Percentiles rank a stretch among this genome's conserved stretches.
These are phyloP conservation scores for Siderastrea siderea DNA, from an alignment of 92 coral and sea anemone species.

Conservation along the genomic window DNA sequence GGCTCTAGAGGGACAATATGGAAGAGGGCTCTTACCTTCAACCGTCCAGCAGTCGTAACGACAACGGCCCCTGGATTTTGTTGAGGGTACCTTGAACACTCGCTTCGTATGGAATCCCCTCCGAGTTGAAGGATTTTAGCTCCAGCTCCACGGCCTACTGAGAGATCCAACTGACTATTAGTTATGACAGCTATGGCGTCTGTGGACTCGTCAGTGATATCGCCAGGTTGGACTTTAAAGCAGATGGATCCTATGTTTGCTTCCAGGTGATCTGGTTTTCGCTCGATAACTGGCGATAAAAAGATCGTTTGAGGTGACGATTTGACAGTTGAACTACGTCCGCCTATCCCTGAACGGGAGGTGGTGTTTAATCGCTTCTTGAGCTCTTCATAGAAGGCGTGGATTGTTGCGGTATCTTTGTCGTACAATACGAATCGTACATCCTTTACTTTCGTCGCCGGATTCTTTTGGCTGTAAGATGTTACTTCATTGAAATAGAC, in stretches of 20 bases:
- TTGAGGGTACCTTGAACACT: constrained; percentile 16
- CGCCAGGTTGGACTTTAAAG: constrained; percentile 72
- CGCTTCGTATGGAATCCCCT: constrained; percentile 70
- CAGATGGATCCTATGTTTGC: constrained; percentile 53
- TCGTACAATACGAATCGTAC: constrained; percentile 73
- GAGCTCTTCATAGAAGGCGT: constrained; percentile 49
- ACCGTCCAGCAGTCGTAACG: constrained; percentile 56
- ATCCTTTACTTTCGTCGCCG: constrained; percentile 56
- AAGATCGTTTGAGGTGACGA: neutral
- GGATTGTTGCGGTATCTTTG: constrained; percentile 55
- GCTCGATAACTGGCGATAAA: neutral
- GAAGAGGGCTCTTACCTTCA: constrained; percentile 52
- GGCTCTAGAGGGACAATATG: constrained; percentile 61
- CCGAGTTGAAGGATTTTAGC: constrained; percentile 70
- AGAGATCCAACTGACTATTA: constrained; percentile 40
- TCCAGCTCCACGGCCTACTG: constrained; percentile 65
- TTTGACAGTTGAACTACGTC: too few species aligned
- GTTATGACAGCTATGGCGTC: constrained; percentile 79
- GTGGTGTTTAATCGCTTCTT: neutral
- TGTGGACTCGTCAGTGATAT: constrained; percentile 80
- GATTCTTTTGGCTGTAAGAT: constrained; percentile 49
- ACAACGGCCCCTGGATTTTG: constrained; percentile 44
- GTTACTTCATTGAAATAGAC: constrained; percentile 72
- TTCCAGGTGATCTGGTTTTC: constrained; percentile 36
- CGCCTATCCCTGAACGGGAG: too few species aligned